Base-by-base conservation (phyloP, 2,888 invertebrate species). In the Pilophorus perplexus region DNA sequence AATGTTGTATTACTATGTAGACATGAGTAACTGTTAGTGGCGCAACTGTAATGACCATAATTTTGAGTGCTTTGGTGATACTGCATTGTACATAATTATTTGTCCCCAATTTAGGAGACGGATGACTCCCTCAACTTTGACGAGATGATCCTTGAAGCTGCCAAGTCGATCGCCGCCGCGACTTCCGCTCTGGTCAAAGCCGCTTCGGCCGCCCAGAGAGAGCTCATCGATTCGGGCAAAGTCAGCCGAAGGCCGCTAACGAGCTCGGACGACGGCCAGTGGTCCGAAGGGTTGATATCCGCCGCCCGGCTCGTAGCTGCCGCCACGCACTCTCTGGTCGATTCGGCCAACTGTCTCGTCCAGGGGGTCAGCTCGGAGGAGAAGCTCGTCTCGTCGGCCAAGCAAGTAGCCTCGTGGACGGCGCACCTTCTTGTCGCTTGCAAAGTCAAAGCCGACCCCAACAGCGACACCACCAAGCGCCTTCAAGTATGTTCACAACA, bases 81-180 rank as follows among this genome's bases (percentile, higher is more conserved):
- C n/a, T n/a, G n/a, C n/a, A n/a, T n/a, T n/a, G n/a, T n/a, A n/a
- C n/a, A n/a, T n/a, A n/a, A n/a, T n/a, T n/a, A n/a, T n/a, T n/a
- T n/a, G n/a, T n/a, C n/a, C n/a, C n/a, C n/a, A n/a, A n/a, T n/a
- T n/a, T n/a, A n/a, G n/a, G n/a, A n/a, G 94, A 95, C 76, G 94
- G 94, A 95, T 76, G 94, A 96, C 77, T 90, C 86, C 71, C 84
- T 98, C 79, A 95, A 95, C 80, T 99, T 99, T 78, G 99, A 99
- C 77, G 98, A 97, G 80, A 96, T 98, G 89, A 99, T 99, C 73
- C 79, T 99, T 74, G 95, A 96, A 76, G 98, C 98, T 0, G 98
- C 98, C 40, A 96, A 96, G 80, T 93, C 93, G 1, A 98, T 99
- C 73, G 93, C 97, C 72, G 89, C 93, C 0, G 99, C 99, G 0